phyloP scores from a whole-genome alignment of 2,888 invertebrate genomes.

The Nipponacmea schrenckii region DNA sequence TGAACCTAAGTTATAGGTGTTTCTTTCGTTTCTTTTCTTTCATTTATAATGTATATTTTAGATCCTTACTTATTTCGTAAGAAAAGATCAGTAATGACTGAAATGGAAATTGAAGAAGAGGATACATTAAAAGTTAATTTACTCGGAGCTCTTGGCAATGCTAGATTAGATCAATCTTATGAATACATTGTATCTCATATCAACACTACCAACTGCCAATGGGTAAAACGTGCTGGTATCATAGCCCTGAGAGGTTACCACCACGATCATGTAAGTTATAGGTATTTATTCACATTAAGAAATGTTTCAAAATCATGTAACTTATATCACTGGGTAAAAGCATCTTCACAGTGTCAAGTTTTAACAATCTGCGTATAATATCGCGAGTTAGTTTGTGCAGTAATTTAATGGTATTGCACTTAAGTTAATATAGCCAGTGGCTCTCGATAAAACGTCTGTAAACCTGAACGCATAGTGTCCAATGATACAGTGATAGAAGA shows the following conservation, averaged over 20 bases:
- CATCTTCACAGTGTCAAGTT: no score
- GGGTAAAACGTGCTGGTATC: constrained; percentile 49
- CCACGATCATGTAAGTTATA: constrained; percentile 36
- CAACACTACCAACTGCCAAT: constrained; percentile 46
- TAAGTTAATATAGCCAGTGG: no score
- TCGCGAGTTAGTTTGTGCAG: no score
- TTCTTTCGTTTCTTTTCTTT: no score
- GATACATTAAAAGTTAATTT: constrained; percentile 41
- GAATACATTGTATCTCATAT: constrained; percentile 50
- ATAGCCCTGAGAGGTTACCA: constrained; percentile 44
- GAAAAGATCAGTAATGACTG: constrained; percentile 40
- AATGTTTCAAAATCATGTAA: no score
- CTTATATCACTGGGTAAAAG: no score
- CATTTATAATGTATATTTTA: constrained; percentile 16
- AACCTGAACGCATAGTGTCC: no score
- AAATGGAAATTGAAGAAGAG: constrained; percentile 32
- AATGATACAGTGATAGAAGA: no score
- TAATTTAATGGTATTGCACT: no score
- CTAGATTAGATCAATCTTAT: constrained; percentile 39
- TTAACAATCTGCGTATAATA: no score
- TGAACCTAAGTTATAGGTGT: no score
- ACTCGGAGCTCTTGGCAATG: constrained; percentile 50
- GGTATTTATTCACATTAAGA: background rate
- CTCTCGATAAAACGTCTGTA: no score
- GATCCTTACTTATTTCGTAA: constrained; percentile 44